Evolutionary conservation across 2,888 invertebrate genomes (phyloP).

Genomic region (Zhengitettix transpicula): DNA sequence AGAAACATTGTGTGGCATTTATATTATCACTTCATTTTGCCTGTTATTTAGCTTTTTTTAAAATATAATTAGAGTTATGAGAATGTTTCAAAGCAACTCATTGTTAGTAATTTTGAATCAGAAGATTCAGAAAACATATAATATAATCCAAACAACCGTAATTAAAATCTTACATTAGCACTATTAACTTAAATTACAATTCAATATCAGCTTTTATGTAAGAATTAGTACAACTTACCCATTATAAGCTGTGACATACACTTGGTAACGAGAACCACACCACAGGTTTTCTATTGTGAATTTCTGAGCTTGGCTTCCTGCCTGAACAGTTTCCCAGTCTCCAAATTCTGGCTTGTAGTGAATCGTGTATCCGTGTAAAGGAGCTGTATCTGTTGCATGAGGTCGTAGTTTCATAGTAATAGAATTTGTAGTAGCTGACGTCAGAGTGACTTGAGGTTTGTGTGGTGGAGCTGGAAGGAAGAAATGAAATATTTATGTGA

Average conservation of each 20-base stretch:
- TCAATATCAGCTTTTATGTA: constrained; percentile 2
- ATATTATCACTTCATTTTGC: too few relatives aligned
- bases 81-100: too few relatives aligned
- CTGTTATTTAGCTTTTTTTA: too few relatives aligned
- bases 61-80: too few relatives aligned
- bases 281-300: constrained; percentile 74
- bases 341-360: constrained; percentile 91
- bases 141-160: neutral
- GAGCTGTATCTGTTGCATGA: constrained; percentile 63
- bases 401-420: constrained; percentile 55
- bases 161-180: neutral
- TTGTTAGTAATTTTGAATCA: too few relatives aligned
- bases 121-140: too few relatives aligned
- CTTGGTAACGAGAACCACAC: constrained; percentile 87
- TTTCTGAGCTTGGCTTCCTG: constrained; percentile 58
- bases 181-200: neutral
- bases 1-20: too few relatives aligned
- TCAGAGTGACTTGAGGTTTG: constrained; percentile 54
- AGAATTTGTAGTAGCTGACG: constrained; percentile 58
- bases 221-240: constrained; percentile 37
- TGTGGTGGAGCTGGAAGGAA: constrained; percentile 47
- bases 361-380: constrained; percentile 81
- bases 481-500: too few relatives aligned
- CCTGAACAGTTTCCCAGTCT: constrained; percentile 80
- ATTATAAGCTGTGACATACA: constrained; percentile 85